These are phyloP conservation scores for Dynastes grantii DNA, from an alignment of 2,888 invertebrate genomes.

Conservation along the genomic window DNA sequence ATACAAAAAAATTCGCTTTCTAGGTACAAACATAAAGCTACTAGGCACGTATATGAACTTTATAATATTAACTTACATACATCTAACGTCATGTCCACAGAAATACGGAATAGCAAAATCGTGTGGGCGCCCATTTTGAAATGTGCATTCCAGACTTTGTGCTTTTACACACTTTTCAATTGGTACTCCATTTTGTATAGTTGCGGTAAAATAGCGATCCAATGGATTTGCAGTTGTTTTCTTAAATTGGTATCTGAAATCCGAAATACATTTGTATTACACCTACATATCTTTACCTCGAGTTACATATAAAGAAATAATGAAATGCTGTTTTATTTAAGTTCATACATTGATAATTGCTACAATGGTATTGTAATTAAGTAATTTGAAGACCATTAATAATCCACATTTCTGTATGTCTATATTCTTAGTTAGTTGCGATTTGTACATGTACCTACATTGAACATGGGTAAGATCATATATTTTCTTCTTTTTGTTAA, in stretches of 20 bases:
- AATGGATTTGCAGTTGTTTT: conserved; percentile 50
- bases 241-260: conserved; percentile 49
- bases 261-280: neutral
- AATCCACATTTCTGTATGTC: too few relatives aligned
- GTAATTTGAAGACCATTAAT: too few relatives aligned
- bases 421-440: too few relatives aligned
- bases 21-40: too few relatives aligned
- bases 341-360: too few relatives aligned
- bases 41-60: neutral
- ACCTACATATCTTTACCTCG: neutral
- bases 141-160: conserved; percentile 69
- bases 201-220: conserved; percentile 43
- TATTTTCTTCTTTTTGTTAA: too few relatives aligned
- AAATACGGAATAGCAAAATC: conserved; percentile 76
- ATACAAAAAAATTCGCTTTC: too few relatives aligned
- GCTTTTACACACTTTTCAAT: conserved; percentile 65
- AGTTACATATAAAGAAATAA: too few relatives aligned
- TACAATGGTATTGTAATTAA: too few relatives aligned
- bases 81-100: conserved; percentile 76
- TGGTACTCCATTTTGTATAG: conserved; percentile 48
- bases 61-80: conserved; percentile 71
- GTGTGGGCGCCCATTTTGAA: conserved; percentile 66
- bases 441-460: too few relatives aligned
- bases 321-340: too few relatives aligned
- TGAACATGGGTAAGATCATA: too few relatives aligned